Evolutionary conservation across 2,113 vertebrate species (phyloP), one percentile per base, ranked within the genome.

Genomic region (Felis chaus): DNA sequence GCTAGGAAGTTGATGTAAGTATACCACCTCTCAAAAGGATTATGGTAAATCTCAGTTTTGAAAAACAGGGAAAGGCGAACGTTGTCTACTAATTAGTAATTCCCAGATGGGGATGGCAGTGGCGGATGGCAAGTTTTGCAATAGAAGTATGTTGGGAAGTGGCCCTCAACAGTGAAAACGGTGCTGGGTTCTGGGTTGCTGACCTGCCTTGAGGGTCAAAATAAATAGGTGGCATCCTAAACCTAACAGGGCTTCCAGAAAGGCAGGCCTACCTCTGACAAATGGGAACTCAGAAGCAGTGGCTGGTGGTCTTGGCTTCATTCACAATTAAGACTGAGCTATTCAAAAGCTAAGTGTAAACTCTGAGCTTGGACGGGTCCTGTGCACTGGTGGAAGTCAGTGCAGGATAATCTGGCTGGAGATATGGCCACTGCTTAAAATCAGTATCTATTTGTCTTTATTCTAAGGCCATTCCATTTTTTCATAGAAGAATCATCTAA

Each of bases 391-490:
- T 69, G 29, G 55, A 85, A 4, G 7, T 11, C 87, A 81, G 3
- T 50, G 33, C 23, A 50, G 15, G 33, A 80, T 45, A 48, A 94
- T 81, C 95, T 48, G 10, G 55, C 57, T 86, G 61, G 93, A 87
- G 65, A 82, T n/a, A n/a, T 31, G 85, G 45, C 18, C n/a, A 68
- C 3, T 82, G 66, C 89, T 48, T 71, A 74, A 65, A 84, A 63
- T 88, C 31, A 84, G 18, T 68, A 36, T 12, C 11, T 39, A 25
- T 8, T 53, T 86, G 31, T 96, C 18, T 92, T 79, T 63, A 89
- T 81, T 76, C 73, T 89, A 29, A 91, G 85, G 33, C 9, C n/a
- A 90, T 73, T 84, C 61, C 53, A 31, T 93, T 84, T 91, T 92
- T 96, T 48, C 45, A 89, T 74, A 97, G 10, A 45, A 21, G 74